phyloP scores from a whole-genome alignment of 2,797 vertebrate genomes.

The Squalus acanthias region DNA sequence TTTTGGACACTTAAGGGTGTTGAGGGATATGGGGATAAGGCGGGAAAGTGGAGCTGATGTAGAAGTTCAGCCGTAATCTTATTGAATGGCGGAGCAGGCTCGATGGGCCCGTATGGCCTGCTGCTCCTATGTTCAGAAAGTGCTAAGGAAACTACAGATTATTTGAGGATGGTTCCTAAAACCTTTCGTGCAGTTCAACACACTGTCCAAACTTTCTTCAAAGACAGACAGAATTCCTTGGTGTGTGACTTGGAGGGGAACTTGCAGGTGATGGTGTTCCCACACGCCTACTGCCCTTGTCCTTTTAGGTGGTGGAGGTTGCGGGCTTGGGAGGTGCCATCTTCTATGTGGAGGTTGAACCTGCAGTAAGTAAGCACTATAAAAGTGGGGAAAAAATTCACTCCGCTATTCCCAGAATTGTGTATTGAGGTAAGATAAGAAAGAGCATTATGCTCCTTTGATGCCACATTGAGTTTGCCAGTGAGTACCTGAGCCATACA shows the following conservation, averaged over 20 bases:
- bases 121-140: neutral
- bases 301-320: no score
- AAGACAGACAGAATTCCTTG: neutral
- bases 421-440: neutral
- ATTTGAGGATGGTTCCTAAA: neutral
- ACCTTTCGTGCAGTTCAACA: neutral
- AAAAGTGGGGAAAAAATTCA: no score
- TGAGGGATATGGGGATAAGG: neutral
- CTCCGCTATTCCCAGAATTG: no score
- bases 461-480: no score
- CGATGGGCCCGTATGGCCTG: neutral
- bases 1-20: no score
- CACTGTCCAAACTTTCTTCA: neutral
- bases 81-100: neutral
- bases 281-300: no score
- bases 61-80: no score
- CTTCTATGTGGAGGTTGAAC: no score
- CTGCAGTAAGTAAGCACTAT: no score
- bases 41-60: neutral
- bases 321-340: no score
- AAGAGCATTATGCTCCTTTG: neutral
- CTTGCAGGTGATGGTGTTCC: no score
- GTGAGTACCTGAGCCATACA: neutral
- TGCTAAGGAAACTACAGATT: neutral
- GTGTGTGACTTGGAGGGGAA: no score